These are phyloP conservation scores for Temnothorax rugatulus DNA, from an alignment of 2,888 invertebrate species.

Conservation along the genomic window DNA sequence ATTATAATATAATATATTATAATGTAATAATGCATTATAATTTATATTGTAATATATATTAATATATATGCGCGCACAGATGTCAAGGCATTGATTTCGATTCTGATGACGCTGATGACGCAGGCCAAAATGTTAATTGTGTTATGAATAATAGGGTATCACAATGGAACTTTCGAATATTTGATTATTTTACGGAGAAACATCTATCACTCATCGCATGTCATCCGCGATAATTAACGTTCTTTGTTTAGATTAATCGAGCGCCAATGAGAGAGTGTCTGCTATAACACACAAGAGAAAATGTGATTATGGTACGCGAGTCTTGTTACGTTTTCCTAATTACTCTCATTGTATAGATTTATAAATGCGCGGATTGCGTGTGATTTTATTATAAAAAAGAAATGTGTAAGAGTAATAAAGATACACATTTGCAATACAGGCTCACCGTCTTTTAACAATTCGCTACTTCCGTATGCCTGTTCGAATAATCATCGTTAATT, in stretches of 20 bases:
- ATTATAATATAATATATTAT: not conserved
- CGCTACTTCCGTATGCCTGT: not conserved
- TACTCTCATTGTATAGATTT: constrained; percentile 61
- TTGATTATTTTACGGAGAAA: constrained; percentile 15
- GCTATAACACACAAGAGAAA: constrained; percentile 1
- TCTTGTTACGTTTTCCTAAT: constrained; percentile 69
- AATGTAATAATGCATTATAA: not conserved
- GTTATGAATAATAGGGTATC: constrained; percentile 13
- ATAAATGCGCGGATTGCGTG: constrained; percentile 27
- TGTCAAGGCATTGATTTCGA: constrained; percentile 49
- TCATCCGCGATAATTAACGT: not conserved
- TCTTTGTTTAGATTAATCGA: not conserved
- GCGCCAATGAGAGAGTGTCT: not conserved
- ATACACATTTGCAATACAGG: constrained; percentile 57
- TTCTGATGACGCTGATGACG: constrained; percentile 64
- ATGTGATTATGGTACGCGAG: not conserved
- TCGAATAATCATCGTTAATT: not conserved
- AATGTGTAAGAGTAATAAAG: constrained; percentile 77
- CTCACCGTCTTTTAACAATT: constrained; percentile 12
- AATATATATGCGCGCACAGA: not conserved
- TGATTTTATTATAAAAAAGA: constrained; percentile 41
- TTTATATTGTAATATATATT: constrained; percentile 8
- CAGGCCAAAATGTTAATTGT: constrained; percentile 61
- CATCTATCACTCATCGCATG: not conserved
- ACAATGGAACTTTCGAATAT: not conserved